Percentiles rank a stretch among this genome's conserved stretches.
phyloP scores from a whole-genome alignment of 2,113 vertebrate genomes.

The Sebastes fasciatus region DNA sequence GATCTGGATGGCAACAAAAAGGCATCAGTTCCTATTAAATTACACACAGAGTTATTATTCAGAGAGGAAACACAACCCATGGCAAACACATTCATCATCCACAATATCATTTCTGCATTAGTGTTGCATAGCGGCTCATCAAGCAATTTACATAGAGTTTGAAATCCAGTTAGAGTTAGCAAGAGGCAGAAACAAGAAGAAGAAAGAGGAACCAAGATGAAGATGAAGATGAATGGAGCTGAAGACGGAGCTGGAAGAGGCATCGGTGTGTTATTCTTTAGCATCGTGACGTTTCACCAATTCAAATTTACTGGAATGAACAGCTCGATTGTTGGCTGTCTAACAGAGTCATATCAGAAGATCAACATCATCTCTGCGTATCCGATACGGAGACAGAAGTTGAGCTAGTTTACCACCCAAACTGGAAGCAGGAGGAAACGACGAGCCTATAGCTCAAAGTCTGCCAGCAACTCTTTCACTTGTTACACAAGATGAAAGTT shows the following conservation, averaged over 20 bases:
- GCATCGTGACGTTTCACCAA: not conserved
- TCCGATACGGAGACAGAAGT: not conserved
- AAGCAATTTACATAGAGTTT: not conserved
- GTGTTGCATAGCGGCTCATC: slow-evolving; percentile 2
- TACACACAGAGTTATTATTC: slow-evolving; percentile 15
- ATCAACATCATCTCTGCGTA: not conserved
- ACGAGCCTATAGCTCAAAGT: too few species aligned
- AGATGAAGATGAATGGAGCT: slow-evolving; percentile 15
- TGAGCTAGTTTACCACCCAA: not conserved
- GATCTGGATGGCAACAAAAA: not conserved
- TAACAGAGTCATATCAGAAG: slow-evolving; percentile 12
- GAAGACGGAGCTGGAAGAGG: not conserved
- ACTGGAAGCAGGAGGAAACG: not conserved
- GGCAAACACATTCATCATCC: slow-evolving; percentile 25
- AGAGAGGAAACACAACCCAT: not conserved
- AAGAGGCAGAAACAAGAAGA: not conserved
- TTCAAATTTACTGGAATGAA: not conserved
- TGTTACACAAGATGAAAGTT: too few species aligned
- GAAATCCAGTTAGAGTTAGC: slow-evolving; percentile 14
- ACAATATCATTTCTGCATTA: slow-evolving; percentile 17
- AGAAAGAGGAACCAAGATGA: not conserved
- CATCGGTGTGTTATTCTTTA: not conserved
- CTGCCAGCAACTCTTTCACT: too few species aligned
- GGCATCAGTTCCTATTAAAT: not conserved
- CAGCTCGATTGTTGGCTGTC: not conserved